Evolutionary conservation across 2,113 vertebrate species (phyloP).

Genomic region (Passerina amoena): DNA sequence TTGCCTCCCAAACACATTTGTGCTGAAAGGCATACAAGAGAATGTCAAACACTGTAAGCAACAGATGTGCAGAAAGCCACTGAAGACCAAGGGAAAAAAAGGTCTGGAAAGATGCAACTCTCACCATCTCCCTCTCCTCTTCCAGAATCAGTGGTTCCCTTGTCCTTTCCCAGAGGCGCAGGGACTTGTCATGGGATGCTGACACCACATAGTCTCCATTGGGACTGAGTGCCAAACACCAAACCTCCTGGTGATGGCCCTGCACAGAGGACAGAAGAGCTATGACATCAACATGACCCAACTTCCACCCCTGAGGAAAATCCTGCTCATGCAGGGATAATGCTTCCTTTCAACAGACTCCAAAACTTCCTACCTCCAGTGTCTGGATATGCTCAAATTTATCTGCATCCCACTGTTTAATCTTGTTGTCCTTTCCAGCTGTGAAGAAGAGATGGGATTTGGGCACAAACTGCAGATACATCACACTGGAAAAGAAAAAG

Average conservation of each 20-base stretch:
- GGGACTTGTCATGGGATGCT: slow-evolving; percentile 92
- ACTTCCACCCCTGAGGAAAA: background rate
- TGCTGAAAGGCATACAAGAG: background rate
- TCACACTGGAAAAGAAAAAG: slow-evolving; percentile 81
- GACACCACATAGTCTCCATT: slow-evolving; percentile 93
- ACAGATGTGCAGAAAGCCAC: background rate
- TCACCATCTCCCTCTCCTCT: slow-evolving; percentile 94
- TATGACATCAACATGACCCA: background rate
- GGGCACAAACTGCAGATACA: slow-evolving; percentile 93
- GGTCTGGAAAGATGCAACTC: background rate
- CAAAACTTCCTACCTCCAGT: slow-evolving; percentile 82
- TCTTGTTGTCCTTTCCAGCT: slow-evolving; percentile 91
- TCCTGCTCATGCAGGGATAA: background rate
- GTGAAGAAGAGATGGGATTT: slow-evolving; percentile 98
- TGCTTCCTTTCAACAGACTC: background rate
- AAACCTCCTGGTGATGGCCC: slow-evolving; percentile 95
- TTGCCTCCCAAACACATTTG: background rate
- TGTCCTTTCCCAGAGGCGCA: slow-evolving; percentile 95
- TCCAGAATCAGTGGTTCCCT: slow-evolving; percentile 93
- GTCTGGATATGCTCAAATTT: slow-evolving; percentile 94
- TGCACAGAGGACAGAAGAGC: slow-evolving; percentile 33
- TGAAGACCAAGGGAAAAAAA: background rate
- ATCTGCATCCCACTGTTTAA: slow-evolving; percentile 99
- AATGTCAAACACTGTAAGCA: background rate
- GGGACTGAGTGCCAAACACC: slow-evolving; percentile 92